Base-by-base conservation (phyloP, 2,113 vertebrate genomes). In the Murina feae region DNA sequence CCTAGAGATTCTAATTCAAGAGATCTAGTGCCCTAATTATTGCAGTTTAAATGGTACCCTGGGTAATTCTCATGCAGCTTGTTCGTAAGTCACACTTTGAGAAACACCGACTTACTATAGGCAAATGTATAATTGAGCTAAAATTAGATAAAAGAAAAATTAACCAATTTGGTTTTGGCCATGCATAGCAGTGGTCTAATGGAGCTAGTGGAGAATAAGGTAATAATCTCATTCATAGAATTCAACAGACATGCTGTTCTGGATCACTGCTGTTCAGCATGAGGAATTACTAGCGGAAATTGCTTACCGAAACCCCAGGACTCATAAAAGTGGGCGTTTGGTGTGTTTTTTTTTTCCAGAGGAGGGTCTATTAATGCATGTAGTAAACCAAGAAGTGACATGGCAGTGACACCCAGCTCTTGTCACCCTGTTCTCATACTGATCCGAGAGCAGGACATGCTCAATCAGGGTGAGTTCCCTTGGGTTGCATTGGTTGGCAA, bases 131-230 rank as follows among this genome's bases (percentile, higher is more conserved):
- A 86, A 78, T 66, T 74, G 42, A 93, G 20, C 11, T 88, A 89
- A 42, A 96, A 91, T 69, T 90, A 96, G 92, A 88, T 82, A 86
- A 72, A 66, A 89, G 2, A 11, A 82, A 95, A 90, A 68, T 58
- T 86, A 76, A 53, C 16, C 81, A 65, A 94, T 86, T 78, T 86
- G 4, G 37, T 90, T 90, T 93, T 8, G 11, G 32, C 16, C 39
- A 18, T 47, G 47, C 30, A 93, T 10, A 89, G 44, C 37, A 47
- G 18, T 42, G 5, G 17, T 79, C 37, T 79, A 66, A 78, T 66
- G 60, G n/a, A 79, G 32, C 3, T 32, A 8, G 35, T 28, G 21
- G 17, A 75, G 63, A 92, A 88, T 69, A 44, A 44, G 44, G 10
- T 44, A 94, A 69, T 72, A 18, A 71, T 60, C 1, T 71, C 51